phyloP scores from a whole-genome alignment of 1,140 invertebrate species.

The Nixonia krombeini region DNA sequence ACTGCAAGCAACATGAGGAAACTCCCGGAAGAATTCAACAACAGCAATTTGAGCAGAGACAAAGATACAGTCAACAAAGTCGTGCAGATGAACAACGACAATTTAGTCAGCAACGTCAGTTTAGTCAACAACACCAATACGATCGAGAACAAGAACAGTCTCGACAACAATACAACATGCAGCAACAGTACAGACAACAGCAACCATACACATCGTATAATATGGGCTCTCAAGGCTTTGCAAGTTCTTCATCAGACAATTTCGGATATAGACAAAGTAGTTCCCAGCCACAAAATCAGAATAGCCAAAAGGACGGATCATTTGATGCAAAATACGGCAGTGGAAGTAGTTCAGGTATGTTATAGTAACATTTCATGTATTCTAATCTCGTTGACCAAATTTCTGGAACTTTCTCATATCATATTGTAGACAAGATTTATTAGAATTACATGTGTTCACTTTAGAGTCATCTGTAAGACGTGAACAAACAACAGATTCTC shows the following conservation, averaged over 20 bases:
- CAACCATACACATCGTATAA: conserved; percentile 1
- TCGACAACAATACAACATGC: conserved; percentile 6
- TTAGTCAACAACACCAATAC: conserved; percentile 1
- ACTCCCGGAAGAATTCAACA: conserved; percentile 28
- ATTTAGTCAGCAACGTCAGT: conserved; percentile 14
- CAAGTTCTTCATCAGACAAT: neutral
- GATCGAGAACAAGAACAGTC: conserved; percentile 5
- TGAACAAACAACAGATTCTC: conserved; percentile 18
- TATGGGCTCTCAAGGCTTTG: neutral
- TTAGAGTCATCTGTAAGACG: conserved; percentile 15
- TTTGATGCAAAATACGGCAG: neutral
- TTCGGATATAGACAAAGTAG: conserved; percentile 12
- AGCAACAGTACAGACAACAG: conserved; percentile 6
- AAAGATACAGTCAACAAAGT: conserved; percentile 6
- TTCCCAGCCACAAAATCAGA: conserved; percentile 2
- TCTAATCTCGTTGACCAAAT: no score
- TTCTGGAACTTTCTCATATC: neutral
- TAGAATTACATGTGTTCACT: no score
- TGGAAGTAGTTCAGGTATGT: conserved; percentile 1
- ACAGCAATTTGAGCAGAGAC: conserved; percentile 14
- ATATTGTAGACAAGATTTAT: no score
- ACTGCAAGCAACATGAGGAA: conserved; percentile 28
- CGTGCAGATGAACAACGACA: conserved; percentile 19
- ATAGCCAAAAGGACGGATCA: neutral
- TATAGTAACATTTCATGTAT: no score